phyloP scores from a whole-genome alignment of 2,797 vertebrate species.

The Catostomus latipinnis region DNA sequence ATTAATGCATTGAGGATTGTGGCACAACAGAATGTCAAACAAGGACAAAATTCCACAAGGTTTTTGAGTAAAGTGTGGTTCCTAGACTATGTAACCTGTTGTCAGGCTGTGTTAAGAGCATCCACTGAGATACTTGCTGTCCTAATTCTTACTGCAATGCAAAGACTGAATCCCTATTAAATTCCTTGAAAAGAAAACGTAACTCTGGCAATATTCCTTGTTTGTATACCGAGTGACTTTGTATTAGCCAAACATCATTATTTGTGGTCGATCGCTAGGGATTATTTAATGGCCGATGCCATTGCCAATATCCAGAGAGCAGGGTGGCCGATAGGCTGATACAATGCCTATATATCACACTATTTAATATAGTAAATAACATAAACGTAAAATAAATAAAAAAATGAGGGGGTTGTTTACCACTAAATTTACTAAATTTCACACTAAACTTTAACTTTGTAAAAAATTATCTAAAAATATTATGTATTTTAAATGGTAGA shows the following conservation, averaged over 20 bases:
- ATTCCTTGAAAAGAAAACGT: neutral
- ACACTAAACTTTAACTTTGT: no score
- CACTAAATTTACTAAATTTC: no score
- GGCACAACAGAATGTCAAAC: neutral
- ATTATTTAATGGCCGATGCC: no score
- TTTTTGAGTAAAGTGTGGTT: neutral
- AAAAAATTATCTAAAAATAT: no score
- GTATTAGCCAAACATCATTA: conserved; percentile 42
- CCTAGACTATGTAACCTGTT: neutral
- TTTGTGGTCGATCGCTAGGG: no score
- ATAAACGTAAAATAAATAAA: no score
- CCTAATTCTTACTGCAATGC: neutral
- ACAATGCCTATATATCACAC: no score
- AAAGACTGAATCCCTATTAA: neutral
- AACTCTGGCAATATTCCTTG: neutral
- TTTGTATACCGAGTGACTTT: conserved; percentile 19
- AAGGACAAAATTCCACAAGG: neutral
- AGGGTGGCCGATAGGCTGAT: no score
- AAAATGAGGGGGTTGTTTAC: no score
- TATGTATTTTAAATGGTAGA: no score
- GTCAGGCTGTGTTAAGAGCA: neutral
- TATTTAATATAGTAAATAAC: no score
- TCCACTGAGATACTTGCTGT: neutral
- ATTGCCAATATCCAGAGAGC: no score
- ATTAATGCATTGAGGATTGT: neutral